Base-by-base conservation (phyloP, 2,888 invertebrate species). In the Noctua janthe region DNA sequence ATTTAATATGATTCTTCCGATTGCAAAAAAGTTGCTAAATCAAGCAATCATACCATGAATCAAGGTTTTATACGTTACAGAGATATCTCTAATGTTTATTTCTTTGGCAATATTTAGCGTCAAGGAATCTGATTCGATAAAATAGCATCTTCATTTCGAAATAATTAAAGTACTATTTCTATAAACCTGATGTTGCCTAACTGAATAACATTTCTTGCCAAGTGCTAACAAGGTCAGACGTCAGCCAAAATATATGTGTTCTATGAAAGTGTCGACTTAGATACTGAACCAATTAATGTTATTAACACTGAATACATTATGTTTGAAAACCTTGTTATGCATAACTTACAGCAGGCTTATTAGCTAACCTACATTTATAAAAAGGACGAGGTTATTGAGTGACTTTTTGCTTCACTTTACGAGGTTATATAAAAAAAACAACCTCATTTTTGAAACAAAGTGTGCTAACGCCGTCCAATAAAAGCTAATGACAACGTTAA, bases 401-500 rank as follows among this genome's bases (percentile, higher is more conserved):
- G 4, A 10, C 2, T 39, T 66, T 39, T 66, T 66, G 39, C 39
- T 47, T 47, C 8, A 43, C 13, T 64, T 5, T 49, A 56, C 8
- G 39, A 69, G n/a, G 20, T 69, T 15, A 20, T 56, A 35, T 29
- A 17, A 62, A 29, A 29, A 84, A 74, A 70, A 29, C 71, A 81
- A 84, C 84, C 84, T 78, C 74, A 71, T 84, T 86, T 39, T 82
- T 29, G 43, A 69, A 75, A 64, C 47, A 71, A 81, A 76, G 71
- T 78, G 75, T 87, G 76, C 54, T 87, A 87, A 74, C 71, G 35
- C 35, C 29, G 17, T 59, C 66, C 75, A 78, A 87, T 86, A 78
- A 87, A 83, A 84, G 51, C 67, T 78, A 87, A 86, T 78, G 81
- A 76, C 81, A 76, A 76, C 71, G 51, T 76, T 86, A 86, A 87